Conservation (phyloP, 2,113 vertebrate species). For the Nothobranchius furzeri region DNA sequence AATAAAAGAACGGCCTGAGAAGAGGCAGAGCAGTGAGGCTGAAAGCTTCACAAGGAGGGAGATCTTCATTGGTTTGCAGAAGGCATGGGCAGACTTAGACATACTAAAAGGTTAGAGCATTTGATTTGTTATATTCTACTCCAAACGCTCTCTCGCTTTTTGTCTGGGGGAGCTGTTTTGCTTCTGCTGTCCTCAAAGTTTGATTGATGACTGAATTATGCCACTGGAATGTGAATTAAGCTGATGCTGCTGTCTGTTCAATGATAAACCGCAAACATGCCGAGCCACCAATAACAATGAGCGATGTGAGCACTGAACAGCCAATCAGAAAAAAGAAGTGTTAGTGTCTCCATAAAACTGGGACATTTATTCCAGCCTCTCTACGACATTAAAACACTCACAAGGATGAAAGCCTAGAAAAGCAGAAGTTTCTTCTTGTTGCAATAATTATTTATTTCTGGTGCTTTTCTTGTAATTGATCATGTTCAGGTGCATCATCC, state of each 20-base stretch:
- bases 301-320: slow-evolving; percentile 48
- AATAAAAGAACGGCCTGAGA: slow-evolving; percentile 30
- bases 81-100: slow-evolving; percentile 65
- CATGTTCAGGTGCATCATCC: background rate
- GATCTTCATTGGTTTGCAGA: slow-evolving; percentile 71
- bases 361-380: slow-evolving; percentile 43
- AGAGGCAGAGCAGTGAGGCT: slow-evolving; percentile 17
- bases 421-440: slow-evolving; percentile 17
- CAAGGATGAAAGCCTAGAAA: background rate
- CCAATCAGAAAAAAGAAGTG: slow-evolving; percentile 56
- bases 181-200: slow-evolving; percentile 72
- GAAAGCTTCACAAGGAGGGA: slow-evolving; percentile 27
- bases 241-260: slow-evolving; percentile 65
- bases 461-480: slow-evolving; percentile 40
- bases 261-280: slow-evolving; percentile 71
- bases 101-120: slow-evolving; percentile 75
- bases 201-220: slow-evolving; percentile 75
- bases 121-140: slow-evolving; percentile 76
- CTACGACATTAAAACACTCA: slow-evolving; percentile 24
- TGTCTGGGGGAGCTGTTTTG: slow-evolving; percentile 55
- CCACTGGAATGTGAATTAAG: slow-evolving; percentile 66
- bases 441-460: slow-evolving; percentile 8
- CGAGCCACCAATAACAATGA: slow-evolving; percentile 74
- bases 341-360: slow-evolving; percentile 51
- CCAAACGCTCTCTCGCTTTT: slow-evolving; percentile 49